Conservation (phyloP, 2,888 invertebrate genomes). For the Caenorhabditis drosophilae region DNA sequence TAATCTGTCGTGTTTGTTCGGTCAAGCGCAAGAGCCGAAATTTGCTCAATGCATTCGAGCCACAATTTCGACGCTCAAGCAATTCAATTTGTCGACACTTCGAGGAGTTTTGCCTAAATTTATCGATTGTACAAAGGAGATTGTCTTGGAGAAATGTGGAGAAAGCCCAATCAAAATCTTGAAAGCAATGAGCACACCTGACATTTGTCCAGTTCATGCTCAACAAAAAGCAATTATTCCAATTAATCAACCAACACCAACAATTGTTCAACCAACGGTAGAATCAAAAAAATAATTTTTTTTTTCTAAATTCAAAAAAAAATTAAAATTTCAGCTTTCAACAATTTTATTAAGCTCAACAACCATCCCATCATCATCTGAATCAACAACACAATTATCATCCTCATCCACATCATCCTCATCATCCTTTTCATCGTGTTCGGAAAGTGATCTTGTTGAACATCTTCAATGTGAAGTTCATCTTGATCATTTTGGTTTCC, state of each 20-base stretch:
- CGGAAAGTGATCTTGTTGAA: conserved; percentile 56
- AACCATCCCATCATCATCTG: neutral
- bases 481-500: conserved; percentile 59
- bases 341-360: conserved; percentile 18
- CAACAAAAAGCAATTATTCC: conserved; percentile 37
- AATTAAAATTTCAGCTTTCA: conserved; percentile 3
- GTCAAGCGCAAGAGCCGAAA: conserved; percentile 59
- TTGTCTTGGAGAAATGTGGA: conserved; percentile 62
- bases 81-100: conserved; percentile 59
- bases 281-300: too few relatives aligned
- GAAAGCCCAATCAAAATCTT: conserved; percentile 55
- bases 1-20: conserved; percentile 63
- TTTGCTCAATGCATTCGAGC: conserved; percentile 64
- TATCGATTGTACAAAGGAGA: conserved; percentile 61
- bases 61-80: conserved; percentile 63
- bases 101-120: conserved; percentile 60
- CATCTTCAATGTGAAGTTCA: conserved; percentile 59
- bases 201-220: conserved; percentile 48
- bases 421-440: conserved; percentile 38
- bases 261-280: conserved; percentile 12
- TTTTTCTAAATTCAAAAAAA: neutral
- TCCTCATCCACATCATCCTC: conserved; percentile 6
- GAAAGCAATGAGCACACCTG: conserved; percentile 54
- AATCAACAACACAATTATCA: neutral
- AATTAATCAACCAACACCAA: conserved; percentile 15